Percentiles rank a stretch among this genome's conserved stretches.
Evolutionary conservation across 2,797 vertebrate species (phyloP).

Genomic region (Paratrypauchen microcephalus): DNA sequence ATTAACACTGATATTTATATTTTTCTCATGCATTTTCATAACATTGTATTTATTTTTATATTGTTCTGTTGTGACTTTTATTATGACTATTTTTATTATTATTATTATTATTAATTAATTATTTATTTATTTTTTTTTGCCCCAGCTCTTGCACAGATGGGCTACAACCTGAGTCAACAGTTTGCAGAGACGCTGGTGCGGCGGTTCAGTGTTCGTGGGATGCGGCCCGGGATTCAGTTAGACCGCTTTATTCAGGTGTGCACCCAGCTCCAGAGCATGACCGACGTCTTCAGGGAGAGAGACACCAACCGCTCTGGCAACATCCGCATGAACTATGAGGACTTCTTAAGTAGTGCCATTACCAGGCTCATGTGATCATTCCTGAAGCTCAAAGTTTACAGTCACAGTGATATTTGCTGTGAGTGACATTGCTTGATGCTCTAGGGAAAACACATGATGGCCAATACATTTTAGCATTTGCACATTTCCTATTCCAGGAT

Average conservation of each 20-base stretch:
- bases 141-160: constrained; percentile 93
- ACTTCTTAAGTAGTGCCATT: constrained; percentile 86
- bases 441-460: not conserved
- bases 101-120: not conserved
- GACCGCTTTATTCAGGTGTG: constrained; percentile 96
- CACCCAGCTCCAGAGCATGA: constrained; percentile 91
- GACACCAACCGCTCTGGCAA: constrained; percentile 84
- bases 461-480: not conserved
- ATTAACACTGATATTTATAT: too few species aligned
- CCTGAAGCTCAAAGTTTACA: not conserved
- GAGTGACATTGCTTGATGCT: constrained; percentile 2
- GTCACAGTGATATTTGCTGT: too few species aligned
- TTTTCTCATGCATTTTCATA: too few species aligned
- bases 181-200: constrained; percentile 85
- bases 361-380: constrained; percentile 84
- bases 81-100: too few species aligned
- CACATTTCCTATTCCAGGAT: constrained; percentile 6
- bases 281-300: constrained; percentile 89
- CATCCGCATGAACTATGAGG: constrained; percentile 88
- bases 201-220: constrained; percentile 59
- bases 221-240: constrained; percentile 81
- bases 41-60: too few species aligned
- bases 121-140: not conserved
- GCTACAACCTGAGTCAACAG: constrained; percentile 93
- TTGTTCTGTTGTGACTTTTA: too few species aligned